Evolutionary conservation across 2,797 vertebrate species (phyloP).

Genomic region (Huso huso): DNA sequence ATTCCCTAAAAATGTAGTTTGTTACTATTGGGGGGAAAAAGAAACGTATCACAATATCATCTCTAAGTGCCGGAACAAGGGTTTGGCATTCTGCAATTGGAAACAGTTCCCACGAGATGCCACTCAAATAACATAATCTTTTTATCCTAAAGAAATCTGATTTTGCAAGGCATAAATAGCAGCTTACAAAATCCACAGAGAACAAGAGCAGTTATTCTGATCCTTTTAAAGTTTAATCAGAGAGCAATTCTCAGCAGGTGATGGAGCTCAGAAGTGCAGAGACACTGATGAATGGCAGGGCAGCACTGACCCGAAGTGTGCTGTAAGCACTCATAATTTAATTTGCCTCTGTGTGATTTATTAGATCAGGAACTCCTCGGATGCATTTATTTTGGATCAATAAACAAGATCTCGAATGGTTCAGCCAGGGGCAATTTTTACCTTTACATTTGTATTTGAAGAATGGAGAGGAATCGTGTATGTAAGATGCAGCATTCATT

Average conservation of each 20-base stretch:
- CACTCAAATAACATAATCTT: slow-evolving; percentile 3
- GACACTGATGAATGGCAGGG: slow-evolving; percentile 39
- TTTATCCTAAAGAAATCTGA: background rate
- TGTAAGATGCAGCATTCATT: too few species aligned
- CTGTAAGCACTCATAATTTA: slow-evolving; percentile 31
- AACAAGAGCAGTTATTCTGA: slow-evolving; percentile 8
- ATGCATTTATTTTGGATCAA: slow-evolving; percentile 11
- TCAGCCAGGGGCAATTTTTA: background rate
- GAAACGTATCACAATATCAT: too few species aligned
- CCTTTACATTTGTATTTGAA: background rate
- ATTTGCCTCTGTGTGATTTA: slow-evolving; percentile 33
- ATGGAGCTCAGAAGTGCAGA: slow-evolving; percentile 37
- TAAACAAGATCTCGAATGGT: background rate
- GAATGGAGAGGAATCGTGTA: too few species aligned
- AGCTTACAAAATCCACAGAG: slow-evolving; percentile 2
- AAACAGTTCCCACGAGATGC: background rate
- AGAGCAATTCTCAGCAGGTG: slow-evolving; percentile 34
- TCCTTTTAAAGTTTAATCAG: slow-evolving; percentile 39
- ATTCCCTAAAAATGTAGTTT: too few species aligned
- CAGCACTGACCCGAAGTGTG: slow-evolving; percentile 34
- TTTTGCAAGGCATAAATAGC: slow-evolving; percentile 12
- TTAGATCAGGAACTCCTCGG: background rate
- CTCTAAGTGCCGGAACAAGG: slow-evolving; percentile 25
- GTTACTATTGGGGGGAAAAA: too few species aligned
- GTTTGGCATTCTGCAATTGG: too few species aligned